Evolutionary conservation across 2,113 vertebrate genomes (phyloP).

Genomic region (Maccullochella peelii): DNA sequence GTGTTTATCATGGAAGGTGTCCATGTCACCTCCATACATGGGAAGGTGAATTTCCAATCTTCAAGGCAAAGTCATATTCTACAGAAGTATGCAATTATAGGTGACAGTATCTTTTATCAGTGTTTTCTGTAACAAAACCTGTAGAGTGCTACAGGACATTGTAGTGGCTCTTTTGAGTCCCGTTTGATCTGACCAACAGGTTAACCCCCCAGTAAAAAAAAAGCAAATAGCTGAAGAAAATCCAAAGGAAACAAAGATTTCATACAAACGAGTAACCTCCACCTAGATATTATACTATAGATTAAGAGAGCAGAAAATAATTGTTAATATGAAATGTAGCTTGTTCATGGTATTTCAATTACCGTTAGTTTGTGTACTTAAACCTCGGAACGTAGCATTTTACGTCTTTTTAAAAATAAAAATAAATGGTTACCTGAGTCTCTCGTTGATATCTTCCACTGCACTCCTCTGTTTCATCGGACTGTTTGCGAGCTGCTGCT

Average conservation of each 20-base stretch:
- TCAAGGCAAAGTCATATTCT: not conserved
- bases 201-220: not conserved
- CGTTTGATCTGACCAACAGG: not conserved
- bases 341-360: not conserved
- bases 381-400: too few species aligned
- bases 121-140: not conserved
- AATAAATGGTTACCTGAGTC: conserved; percentile 75
- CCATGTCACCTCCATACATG: not conserved
- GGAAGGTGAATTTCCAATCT: not conserved
- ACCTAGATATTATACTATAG: too few species aligned
- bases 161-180: not conserved
- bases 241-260: not conserved
- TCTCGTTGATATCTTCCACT: conserved; percentile 67
- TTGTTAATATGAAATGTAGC: not conserved
- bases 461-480: conserved; percentile 65
- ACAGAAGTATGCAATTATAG: not conserved
- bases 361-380: not conserved
- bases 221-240: not conserved
- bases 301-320: not conserved
- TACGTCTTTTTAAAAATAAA: not conserved
- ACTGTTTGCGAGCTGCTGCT: conserved; percentile 9
- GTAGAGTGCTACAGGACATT: not conserved
- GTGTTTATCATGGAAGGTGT: not conserved
- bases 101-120: too few species aligned
- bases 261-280: not conserved